Conservation (phyloP, 2,888 invertebrate species). For the Neria commutata region DNA sequence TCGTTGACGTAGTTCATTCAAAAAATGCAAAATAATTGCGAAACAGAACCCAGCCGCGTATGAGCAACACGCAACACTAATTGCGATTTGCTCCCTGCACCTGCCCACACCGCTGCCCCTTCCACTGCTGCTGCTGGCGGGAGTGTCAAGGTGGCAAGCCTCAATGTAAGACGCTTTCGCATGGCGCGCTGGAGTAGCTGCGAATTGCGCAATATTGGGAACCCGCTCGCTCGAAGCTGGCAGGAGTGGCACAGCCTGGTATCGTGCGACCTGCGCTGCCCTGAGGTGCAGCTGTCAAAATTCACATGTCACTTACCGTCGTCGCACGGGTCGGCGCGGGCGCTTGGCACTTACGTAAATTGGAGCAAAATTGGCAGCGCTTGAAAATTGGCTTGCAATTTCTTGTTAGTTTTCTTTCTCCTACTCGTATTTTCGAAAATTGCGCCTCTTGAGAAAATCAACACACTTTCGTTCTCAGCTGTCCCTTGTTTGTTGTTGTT, state of each 20-base stretch:
- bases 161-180: neutral
- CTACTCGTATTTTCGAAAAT: conserved; percentile 7
- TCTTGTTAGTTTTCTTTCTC: neutral
- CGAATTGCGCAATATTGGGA: conserved; percentile 1
- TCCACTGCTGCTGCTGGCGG: neutral
- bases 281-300: conserved; percentile 35
- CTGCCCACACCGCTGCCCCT: neutral
- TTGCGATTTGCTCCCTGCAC: conserved; percentile 24
- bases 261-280: conserved; percentile 8
- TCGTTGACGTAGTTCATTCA: neutral
- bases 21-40: conserved; percentile 27
- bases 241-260: no score
- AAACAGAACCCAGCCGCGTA: conserved; percentile 27
- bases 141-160: neutral
- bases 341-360: conserved; percentile 5
- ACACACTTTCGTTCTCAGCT: no score
- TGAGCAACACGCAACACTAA: conserved; percentile 34
- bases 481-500: no score
- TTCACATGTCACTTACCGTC: conserved; percentile 33
- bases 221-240: no score
- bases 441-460: conserved; percentile 17
- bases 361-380: neutral
- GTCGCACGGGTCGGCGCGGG: neutral
- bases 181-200: neutral
- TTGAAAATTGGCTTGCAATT: neutral